Evolutionary conservation across 2,888 invertebrate species (phyloP).

Genomic region (Allophyes oxyacanthae): DNA sequence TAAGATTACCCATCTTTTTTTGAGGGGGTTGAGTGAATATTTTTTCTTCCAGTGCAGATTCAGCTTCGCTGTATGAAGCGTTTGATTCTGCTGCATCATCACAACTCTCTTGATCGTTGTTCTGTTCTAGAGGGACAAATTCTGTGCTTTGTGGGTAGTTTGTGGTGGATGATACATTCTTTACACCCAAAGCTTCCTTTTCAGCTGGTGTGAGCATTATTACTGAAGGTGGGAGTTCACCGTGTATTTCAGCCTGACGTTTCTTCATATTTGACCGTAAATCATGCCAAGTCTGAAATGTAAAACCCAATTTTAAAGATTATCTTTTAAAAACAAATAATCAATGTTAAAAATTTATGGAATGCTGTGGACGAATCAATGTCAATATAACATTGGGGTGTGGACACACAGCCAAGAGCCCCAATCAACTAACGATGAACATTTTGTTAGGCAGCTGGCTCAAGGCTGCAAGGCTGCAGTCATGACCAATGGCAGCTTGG

Average conservation of each 20-base stretch:
- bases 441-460: no score
- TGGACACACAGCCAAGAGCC: no score
- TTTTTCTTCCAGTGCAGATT: conserved; percentile 73
- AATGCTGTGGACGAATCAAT: no score
- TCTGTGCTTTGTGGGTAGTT: conserved; percentile 69
- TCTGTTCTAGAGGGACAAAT: conserved; percentile 66
- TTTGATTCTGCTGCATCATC: conserved; percentile 64
- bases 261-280: conserved; percentile 77
- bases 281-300: conserved; percentile 84
- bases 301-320: background rate
- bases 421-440: no score
- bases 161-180: conserved; percentile 66
- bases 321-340: no score
- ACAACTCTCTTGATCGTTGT: conserved; percentile 61
- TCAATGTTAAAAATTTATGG: no score
- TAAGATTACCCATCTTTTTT: conserved; percentile 56
- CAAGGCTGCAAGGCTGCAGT: no score
- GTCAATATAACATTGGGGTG: no score
- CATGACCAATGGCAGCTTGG: no score
- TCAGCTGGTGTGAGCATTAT: conserved; percentile 70
- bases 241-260: conserved; percentile 64
- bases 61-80: conserved; percentile 71
- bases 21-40: conserved; percentile 59
- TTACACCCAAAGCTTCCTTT: conserved; percentile 74
- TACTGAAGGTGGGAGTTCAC: conserved; percentile 66